Percentiles rank a stretch among this genome's conserved stretches.
Evolutionary conservation across 2,888 invertebrate genomes (phyloP).

Genomic region (Silvanus unidentatus): DNA sequence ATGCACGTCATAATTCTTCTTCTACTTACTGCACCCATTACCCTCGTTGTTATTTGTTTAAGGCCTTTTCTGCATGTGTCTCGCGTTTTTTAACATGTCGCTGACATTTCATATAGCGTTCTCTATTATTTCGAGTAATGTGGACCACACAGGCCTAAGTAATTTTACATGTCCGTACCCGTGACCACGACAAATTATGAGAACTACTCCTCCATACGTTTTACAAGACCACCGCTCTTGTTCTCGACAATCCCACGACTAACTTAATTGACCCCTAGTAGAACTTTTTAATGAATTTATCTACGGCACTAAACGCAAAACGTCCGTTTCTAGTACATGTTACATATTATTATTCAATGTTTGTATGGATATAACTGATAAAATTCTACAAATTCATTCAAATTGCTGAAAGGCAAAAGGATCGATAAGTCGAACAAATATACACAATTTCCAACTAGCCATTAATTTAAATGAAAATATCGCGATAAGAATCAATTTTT

Average conservation of each 20-base stretch:
- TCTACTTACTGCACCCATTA: slow-evolving; percentile 33
- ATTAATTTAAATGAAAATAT: too few relatives aligned
- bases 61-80: neutral
- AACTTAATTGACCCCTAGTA: slow-evolving; percentile 29
- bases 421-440: too few relatives aligned
- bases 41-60: neutral
- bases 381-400: too few relatives aligned
- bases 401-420: too few relatives aligned
- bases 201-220: slow-evolving; percentile 27
- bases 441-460: too few relatives aligned
- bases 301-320: slow-evolving; percentile 7
- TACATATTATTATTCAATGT: too few relatives aligned
- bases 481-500: slow-evolving; percentile 1
- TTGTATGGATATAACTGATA: too few relatives aligned
- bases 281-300: slow-evolving; percentile 19
- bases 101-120: neutral
- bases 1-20: slow-evolving; percentile 43
- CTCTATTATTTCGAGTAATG: slow-evolving; percentile 20
- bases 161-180: slow-evolving; percentile 38
- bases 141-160: slow-evolving; percentile 34
- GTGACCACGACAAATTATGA: slow-evolving; percentile 40
- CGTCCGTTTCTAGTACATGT: too few relatives aligned
- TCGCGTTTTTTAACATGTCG: too few relatives aligned
- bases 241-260: slow-evolving; percentile 25
- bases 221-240: slow-evolving; percentile 1